Conservation (phyloP, 1,140 invertebrate genomes). For the Chrysopa pallens region DNA sequence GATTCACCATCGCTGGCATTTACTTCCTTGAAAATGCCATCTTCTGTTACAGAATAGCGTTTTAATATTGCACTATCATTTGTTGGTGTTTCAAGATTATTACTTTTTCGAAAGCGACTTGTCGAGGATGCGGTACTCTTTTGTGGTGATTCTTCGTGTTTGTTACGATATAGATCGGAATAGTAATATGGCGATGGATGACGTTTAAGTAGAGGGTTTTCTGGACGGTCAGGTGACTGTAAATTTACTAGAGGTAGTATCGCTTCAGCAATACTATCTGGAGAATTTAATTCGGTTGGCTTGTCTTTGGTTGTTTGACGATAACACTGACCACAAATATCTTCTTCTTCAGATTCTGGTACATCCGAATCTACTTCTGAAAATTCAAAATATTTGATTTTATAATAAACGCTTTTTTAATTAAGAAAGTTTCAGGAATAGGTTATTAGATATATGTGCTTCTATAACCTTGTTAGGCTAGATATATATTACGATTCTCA, state of each 20-base stretch:
- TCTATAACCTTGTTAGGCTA: constrained; percentile 12
- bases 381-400: constrained; percentile 6
- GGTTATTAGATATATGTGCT: too few species aligned
- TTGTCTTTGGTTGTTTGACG: constrained; percentile 7
- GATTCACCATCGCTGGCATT: constrained; percentile 20
- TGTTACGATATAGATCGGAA: constrained; percentile 47
- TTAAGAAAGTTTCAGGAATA: too few species aligned
- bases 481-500: too few species aligned
- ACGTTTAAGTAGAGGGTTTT: constrained; percentile 24
- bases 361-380: constrained; percentile 21
- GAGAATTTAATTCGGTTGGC: constrained; percentile 23
- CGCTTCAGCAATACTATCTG: constrained; percentile 29
- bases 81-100: constrained; percentile 46
- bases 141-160: constrained; percentile 13
- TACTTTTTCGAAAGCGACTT: constrained; percentile 29
- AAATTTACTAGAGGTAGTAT: constrained; percentile 16
- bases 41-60: constrained; percentile 43
- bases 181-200: constrained; percentile 64
- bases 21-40: constrained; percentile 31
- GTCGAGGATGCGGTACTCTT: constrained; percentile 15
- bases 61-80: constrained; percentile 28
- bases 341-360: constrained; percentile 18
- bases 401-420: too few species aligned
- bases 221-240: constrained; percentile 21
- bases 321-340: constrained; percentile 16